A percentile compares a stretch with the other conserved stretches of the same genome.
These are phyloP conservation scores for Leptinotarsa lineolata DNA, from an alignment of 1,140 invertebrate species.

Conservation along the genomic window DNA sequence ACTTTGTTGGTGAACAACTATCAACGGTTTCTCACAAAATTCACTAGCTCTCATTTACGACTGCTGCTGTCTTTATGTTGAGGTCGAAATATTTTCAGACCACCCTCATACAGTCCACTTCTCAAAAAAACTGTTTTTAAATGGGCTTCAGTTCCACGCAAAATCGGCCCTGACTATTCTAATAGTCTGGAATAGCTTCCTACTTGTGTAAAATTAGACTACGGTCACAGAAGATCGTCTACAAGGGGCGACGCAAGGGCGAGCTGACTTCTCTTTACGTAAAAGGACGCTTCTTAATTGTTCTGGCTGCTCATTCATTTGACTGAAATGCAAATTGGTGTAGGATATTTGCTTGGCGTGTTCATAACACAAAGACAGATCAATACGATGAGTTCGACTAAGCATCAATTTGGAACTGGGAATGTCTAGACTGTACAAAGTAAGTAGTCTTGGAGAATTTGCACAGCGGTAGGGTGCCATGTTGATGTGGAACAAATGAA, in stretches of 20 bases:
- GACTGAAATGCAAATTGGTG: background rate
- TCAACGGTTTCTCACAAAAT: too few species aligned
- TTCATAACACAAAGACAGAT: background rate
- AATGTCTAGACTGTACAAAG: background rate
- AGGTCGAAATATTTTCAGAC: too few species aligned
- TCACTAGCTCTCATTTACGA: too few species aligned
- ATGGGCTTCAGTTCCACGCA: background rate
- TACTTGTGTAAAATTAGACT: slow-evolving; percentile 45
- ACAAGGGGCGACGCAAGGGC: slow-evolving; percentile 14
- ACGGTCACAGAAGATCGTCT: background rate
- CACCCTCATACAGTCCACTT: too few species aligned
- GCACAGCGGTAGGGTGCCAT: too few species aligned
- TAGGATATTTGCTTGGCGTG: background rate
- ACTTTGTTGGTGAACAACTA: too few species aligned
- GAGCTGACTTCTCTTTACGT: background rate
- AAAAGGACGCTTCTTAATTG: slow-evolving; percentile 1
- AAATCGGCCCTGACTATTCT: background rate
- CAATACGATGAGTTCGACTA: background rate
- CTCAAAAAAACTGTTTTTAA: too few species aligned
- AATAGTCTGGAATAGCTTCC: slow-evolving; percentile 34
- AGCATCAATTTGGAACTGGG: background rate
- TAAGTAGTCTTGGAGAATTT: background rate
- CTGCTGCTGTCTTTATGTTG: too few species aligned
- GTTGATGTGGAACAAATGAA: too few species aligned
- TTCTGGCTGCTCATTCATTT: background rate